Conservation (phyloP, 2,113 vertebrate species). For the Sander vitreus region DNA sequence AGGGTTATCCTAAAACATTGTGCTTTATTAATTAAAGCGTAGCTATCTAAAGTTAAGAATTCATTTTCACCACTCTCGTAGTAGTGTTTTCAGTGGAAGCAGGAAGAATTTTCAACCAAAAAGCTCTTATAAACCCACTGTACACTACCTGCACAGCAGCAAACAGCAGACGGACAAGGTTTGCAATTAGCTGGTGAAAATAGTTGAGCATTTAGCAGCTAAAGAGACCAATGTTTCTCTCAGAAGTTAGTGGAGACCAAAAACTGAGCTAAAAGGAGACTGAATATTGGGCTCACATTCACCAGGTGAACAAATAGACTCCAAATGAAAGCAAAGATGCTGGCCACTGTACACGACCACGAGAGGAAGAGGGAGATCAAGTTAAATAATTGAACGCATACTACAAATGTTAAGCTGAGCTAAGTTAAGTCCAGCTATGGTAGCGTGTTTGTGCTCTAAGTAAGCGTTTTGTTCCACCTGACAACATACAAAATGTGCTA, state of each 20-base stretch:
- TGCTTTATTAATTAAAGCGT: too few relatives aligned
- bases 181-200: not conserved
- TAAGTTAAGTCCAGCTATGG: not conserved
- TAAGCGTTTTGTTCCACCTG: not conserved
- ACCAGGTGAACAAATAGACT: not conserved
- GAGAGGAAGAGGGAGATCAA: too few relatives aligned
- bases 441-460: not conserved
- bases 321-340: not conserved
- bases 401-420: not conserved
- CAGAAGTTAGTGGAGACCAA: not conserved
- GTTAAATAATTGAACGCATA: too few relatives aligned
- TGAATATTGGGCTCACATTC: not conserved
- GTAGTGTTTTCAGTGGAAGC: too few relatives aligned
- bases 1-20: not conserved
- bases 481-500: conserved; percentile 1
- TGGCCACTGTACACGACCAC: too few relatives aligned
- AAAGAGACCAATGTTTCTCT: not conserved
- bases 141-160: too few relatives aligned
- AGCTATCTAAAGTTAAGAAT: too few relatives aligned
- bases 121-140: too few relatives aligned
- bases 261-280: not conserved
- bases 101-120: too few relatives aligned
- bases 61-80: too few relatives aligned
- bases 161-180: too few relatives aligned
- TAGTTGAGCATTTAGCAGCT: not conserved